Evolutionary conservation across 2,888 invertebrate species (phyloP).

Genomic region (Bruchidius siliquastri): DNA sequence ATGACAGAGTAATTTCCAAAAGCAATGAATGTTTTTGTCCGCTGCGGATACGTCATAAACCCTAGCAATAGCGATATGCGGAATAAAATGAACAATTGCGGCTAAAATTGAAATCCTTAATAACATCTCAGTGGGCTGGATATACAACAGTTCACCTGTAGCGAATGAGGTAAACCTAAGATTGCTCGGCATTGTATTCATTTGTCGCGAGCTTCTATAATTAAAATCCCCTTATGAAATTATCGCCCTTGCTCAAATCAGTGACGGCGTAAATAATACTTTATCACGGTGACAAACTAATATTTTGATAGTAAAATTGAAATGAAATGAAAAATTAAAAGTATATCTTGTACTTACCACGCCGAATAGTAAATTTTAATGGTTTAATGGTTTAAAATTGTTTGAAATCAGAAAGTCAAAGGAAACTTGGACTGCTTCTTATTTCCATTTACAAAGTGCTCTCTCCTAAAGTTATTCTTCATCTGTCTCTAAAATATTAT

Average conservation of each 20-base stretch:
- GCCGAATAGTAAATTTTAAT: too few relatives aligned
- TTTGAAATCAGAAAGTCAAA: too few relatives aligned
- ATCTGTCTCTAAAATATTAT: too few relatives aligned
- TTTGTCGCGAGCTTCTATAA: background rate
- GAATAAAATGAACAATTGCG: background rate
- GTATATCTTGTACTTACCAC: too few relatives aligned
- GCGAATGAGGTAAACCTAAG: background rate
- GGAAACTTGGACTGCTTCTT: too few relatives aligned
- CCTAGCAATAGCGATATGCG: background rate
- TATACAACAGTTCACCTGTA: background rate
- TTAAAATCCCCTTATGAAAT: background rate
- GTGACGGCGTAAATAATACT: background rate
- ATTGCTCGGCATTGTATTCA: background rate
- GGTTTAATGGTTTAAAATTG: too few relatives aligned
- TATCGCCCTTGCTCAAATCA: background rate
- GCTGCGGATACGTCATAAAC: background rate
- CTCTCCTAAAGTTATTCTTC: too few relatives aligned
- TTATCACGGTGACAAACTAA: background rate
- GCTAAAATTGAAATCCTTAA: background rate
- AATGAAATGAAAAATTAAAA: too few relatives aligned
- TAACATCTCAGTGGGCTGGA: background rate
- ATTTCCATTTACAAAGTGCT: too few relatives aligned
- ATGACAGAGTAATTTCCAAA: background rate
- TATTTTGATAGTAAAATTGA: too few relatives aligned
- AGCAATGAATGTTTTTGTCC: background rate